Evolutionary conservation across 64 coral and sea anemone genomes (phyloP), one percentile per base, ranked within the genome.

Genomic region (Pocillopora damicornis): DNA sequence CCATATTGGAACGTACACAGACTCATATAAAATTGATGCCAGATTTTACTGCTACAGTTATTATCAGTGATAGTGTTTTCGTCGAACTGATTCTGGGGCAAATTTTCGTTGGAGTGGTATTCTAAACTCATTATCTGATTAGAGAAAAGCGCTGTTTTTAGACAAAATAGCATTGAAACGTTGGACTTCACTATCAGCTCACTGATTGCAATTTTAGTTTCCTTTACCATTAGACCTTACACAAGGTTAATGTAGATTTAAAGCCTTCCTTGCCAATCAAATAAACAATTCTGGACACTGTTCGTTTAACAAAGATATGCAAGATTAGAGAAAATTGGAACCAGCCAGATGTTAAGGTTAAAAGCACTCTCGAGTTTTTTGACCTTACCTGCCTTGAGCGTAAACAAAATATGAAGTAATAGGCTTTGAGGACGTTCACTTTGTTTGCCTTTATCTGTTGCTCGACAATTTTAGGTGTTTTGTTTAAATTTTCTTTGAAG

Each of bases 331-430:
- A 51, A 71, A 20, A 20, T 0, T n/a, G 22, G 67, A 11, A 71
- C 10, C 20, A 23, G 9, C 4, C 18, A 71, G 67, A 5, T 34
- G n/a, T 36, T 12, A 35, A 22, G 64, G 81, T 72, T 85, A 58
- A 22, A 15, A 58, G 51, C n/a, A 35, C 51, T 58, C 81, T 85
- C 57, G 65, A 85, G 65, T 85, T 85, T 85, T 58, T 22, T 66
- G 81, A 85, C 81, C 81, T 85, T 58, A 85, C 81, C 81, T 85
- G 81, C 58, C 58, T 57, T 56, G 20, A 57, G 58, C 56, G 56
- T 57, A 58, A 85, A 85, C 36, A 73, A 85, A 26, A 51, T 66
- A 85, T 85, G 81, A 85, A 71, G 81, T 85, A 72, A 85, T 85
- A 85, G 17, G 4, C 37, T 11, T 26, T 26, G 35, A 85, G 35